Base-by-base conservation (phyloP, 2,888 invertebrate genomes). In the Slavum lentiscoides region DNA sequence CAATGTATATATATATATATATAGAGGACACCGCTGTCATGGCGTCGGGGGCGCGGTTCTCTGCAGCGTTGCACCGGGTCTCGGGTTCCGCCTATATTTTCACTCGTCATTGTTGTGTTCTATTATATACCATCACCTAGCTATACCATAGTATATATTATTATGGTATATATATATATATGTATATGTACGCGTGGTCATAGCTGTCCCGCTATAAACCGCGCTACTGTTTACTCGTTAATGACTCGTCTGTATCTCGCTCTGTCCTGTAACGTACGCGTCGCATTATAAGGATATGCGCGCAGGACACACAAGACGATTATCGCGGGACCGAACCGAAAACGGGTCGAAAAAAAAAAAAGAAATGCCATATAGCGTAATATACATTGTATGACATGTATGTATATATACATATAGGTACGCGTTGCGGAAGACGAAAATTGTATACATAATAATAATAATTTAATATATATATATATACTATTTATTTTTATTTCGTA, bases 21-120 rank as follows among this genome's bases (percentile, higher is more conserved):
- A 58, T 19, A 76, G 69, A 64, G 39, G 55, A 43, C 64, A 39
- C 80, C 72, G 80, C 80, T 80, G 80, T 80, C 80, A 80, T 80
- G 80, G 80, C 80, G 80, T 80, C 72, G 80, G 72, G 68, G 80
- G 80, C 80, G 80, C 72, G 80, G 72, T 70, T 15, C 72, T 80
- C 64, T 30, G 30, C 30, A 4, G 39, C 23, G 17, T 19, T 8
- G 55, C 49, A n/a, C 30, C 30, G 30, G 23, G 58, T 67, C 75
- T 19, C 19, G 23, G 80, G 80, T 72, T 69, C 80, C 77, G 70
- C 80, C 80, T 80, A 64, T 80, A 64, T 72, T 80, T 80, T 80
- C 61, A 21, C 43, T 72, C 64, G 80, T 58, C 64, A 58, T 68
- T 66, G 55, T 55, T 66, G 66, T 23, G 74, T 53, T 55, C 30